These are phyloP conservation scores for Dryobota labecula DNA, from an alignment of 2,888 invertebrate genomes.

Conservation along the genomic window DNA sequence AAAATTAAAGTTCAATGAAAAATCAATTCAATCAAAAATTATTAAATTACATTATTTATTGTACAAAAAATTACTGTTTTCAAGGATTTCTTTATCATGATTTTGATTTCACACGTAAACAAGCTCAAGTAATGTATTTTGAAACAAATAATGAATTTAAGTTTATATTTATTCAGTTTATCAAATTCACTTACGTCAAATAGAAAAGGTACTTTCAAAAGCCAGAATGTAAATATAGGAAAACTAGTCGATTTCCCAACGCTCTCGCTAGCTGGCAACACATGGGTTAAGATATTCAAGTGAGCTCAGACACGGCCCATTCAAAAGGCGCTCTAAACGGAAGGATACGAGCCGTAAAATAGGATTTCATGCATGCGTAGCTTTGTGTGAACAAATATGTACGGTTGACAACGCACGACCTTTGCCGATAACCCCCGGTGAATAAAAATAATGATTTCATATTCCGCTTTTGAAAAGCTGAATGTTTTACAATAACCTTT, in stretches of 20 bases:
- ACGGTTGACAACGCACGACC: conserved; percentile 88
- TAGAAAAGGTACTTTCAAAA: conserved; percentile 26
- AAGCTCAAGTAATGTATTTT: not conserved
- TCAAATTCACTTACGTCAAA: not conserved
- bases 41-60: too few species aligned
- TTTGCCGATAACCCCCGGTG: conserved; percentile 82
- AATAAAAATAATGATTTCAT: conserved; percentile 77
- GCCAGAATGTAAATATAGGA: conserved; percentile 59
- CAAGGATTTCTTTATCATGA: not conserved
- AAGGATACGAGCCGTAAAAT: conserved; percentile 89
- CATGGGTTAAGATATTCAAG: conserved; percentile 83
- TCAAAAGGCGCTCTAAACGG: conserved; percentile 88
- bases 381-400: conserved; percentile 89
- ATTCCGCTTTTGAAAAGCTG: conserved; percentile 58
- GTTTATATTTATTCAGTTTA: not conserved
- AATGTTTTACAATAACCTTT: conserved; percentile 43
- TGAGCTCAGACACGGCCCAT: conserved; percentile 84
- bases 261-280: conserved; percentile 72
- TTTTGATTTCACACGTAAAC: too few species aligned
- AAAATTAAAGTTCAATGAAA: not conserved
- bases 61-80: not conserved
- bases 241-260: conserved; percentile 71
- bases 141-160: not conserved
- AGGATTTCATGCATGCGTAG: conserved; percentile 90
- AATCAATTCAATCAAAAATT: too few species aligned